Evolutionary conservation across 2,113 vertebrate genomes (phyloP), one percentile per base, ranked within the genome.

Genomic region (Chlorodrepanis virens): DNA sequence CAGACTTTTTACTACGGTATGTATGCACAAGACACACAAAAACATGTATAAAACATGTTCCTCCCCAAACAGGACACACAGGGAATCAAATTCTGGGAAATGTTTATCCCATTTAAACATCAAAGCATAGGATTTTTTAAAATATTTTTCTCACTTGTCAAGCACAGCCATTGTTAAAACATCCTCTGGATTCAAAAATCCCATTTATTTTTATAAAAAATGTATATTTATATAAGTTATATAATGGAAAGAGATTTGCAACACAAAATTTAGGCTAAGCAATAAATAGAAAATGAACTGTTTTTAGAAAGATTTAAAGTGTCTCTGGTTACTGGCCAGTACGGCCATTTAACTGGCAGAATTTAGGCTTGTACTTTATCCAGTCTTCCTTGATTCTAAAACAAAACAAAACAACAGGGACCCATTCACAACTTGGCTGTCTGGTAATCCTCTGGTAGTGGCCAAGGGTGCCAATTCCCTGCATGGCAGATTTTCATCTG

Each of bases 31-130:
- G 37, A 57, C 12, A 47, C 4, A 16, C 10, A 31, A 5, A 33
- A 13, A 29, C 16, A 49, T 8, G 11, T 29, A 67, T 4, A 37
- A 23, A 57, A 59, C 3, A 22, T 12, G 4, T 29, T 83, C 12
- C 31, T 72, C 12, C 11, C 27, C 20, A 39, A 24, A 64, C 0
- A 0, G 35, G 16, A 60, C 44, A 79, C 0, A 7, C 2, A 37
- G 70, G 39, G 23, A 91, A 83, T 52, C 21, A 69, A 61, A 70
- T 81, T 67, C 31, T 74, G 29, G 27, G 27, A 83, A 71, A 79
- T 24, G 3, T 9, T 82, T 77, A 65, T 28, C 7, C 23, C 23
- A 60, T 28, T 21, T 76, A 42, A 71, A 92, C 9, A 28, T 0
- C 21, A 86, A 59, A 88, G 17, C 37, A 72, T 0, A 52, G 21